Evolutionary conservation across 2,888 invertebrate genomes (phyloP).

Genomic region (Gonocerus acuteangulatus): DNA sequence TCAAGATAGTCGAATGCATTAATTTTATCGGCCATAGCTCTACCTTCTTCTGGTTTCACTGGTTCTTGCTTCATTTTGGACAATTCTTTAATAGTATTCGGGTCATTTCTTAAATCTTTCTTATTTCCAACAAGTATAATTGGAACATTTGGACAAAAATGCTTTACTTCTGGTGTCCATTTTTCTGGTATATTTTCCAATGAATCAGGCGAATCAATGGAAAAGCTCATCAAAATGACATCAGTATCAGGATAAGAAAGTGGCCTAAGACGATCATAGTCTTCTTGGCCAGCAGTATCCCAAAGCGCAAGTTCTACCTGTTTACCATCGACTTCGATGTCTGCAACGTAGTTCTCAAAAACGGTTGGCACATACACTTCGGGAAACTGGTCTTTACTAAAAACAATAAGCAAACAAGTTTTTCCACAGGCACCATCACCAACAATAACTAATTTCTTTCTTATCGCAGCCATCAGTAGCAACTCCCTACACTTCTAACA

Average conservation of each 20-base stretch:
- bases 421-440: constrained; percentile 99
- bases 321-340: constrained; percentile 96
- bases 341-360: constrained; percentile 99
- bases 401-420: constrained; percentile 96
- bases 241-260: constrained; percentile 97
- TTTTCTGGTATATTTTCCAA: constrained; percentile 99
- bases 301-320: constrained; percentile 88
- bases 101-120: constrained; percentile 91
- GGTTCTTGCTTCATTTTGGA: constrained; percentile 98
- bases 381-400: constrained; percentile 99
- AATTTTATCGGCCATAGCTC: constrained; percentile 96
- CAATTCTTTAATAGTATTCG: constrained; percentile 86
- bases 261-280: constrained; percentile 92
- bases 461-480: constrained; percentile 47
- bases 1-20: constrained; percentile 97
- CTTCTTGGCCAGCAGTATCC: constrained; percentile 98
- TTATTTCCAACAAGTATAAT: constrained; percentile 98
- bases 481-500: constrained; percentile 30
- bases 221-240: constrained; percentile 99
- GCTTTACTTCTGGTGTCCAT: constrained; percentile 98
- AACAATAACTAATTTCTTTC: constrained; percentile 55
- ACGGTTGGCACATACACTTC: constrained; percentile 99
- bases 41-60: constrained; percentile 92
- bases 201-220: constrained; percentile 97
- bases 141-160: constrained; percentile 98